These are phyloP conservation scores for Protosalanx chinensis DNA, from an alignment of 2,797 vertebrate genomes.

Conservation along the genomic window DNA sequence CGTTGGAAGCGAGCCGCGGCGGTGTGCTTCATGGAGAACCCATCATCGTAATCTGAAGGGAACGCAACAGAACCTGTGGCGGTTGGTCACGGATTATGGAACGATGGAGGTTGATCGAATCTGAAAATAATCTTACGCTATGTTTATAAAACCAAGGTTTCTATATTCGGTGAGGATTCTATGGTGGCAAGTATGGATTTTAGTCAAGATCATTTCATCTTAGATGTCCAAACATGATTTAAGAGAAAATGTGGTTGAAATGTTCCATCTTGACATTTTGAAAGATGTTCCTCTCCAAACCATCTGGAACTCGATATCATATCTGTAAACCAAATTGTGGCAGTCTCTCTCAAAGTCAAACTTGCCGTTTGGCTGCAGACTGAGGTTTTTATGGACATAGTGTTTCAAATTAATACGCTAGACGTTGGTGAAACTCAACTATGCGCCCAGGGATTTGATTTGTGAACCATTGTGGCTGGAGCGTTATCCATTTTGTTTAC, in stretches of 20 bases:
- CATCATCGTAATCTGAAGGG: conserved; percentile 89
- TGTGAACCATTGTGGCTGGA: conserved; percentile 9
- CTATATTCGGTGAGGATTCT: no score
- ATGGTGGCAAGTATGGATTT: no score
- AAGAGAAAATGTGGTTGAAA: background rate
- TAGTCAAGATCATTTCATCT: no score
- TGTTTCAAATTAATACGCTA: conserved; percentile 56
- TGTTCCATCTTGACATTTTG: background rate
- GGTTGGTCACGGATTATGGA: no score
- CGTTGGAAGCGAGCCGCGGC: conserved; percentile 95
- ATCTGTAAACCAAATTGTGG: conserved; percentile 25
- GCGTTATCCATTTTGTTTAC: background rate
- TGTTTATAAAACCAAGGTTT: no score
- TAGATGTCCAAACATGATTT: no score
- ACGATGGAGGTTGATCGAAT: no score
- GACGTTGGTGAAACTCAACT: conserved; percentile 63
- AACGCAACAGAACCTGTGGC: conserved; percentile 16
- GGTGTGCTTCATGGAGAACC: conserved; percentile 95
- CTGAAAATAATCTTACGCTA: no score
- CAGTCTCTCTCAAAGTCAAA: conserved; percentile 43
- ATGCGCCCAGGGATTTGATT: conserved; percentile 34
- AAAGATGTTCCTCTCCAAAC: background rate
- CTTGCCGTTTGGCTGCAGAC: conserved; percentile 38
- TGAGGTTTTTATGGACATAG: conserved; percentile 50
- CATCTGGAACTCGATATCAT: conserved; percentile 17